Base-by-base conservation (phyloP, 2,888 invertebrate genomes). In the Nemotelus nigrinus region DNA sequence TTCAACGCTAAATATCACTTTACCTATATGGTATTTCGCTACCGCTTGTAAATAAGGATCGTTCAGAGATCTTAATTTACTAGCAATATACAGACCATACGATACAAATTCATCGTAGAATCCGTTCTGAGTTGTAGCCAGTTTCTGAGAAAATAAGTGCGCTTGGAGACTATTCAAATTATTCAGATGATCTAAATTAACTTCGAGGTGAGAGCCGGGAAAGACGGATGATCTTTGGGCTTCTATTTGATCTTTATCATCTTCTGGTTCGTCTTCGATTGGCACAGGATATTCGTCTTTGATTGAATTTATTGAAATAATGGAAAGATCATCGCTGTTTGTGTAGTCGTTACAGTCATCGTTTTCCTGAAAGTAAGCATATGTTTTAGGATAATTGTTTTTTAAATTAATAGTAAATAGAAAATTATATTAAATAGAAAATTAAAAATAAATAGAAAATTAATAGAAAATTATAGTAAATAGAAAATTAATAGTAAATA, bases 41-140 rank as follows among this genome's bases (percentile, higher is more conserved):
- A 65, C 10, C 1, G 76, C 76, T 43, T 76, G 76, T 2, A 76
- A 45, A 25, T 76, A 76, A 6, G 65, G 64, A 65, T 76, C 65
- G 55, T 76, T 65, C 0, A 76, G n/a, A 6, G 64, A n/a, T 55
- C 48, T 64, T 25, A 76, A 64, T 65, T 76, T 76, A 55, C 53
- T 76, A 5, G 76, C 76, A 43, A 76, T 53, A 45, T 76, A 76
- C 10, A 65, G 8, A 4, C 76, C 76, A 65, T 55, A 76, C 5
- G 65, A 76, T 65, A 48, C 3, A 43, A 76, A 55, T 10, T 76
- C 76, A 55, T 76, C 76, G 43, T 53, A 39, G 39, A 10, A 50
- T 39, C 8, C 71, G 25, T 45, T 72, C 45, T 58, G 57, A 3
- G 47, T 6, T 48, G n/a, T 5, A 3, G 48, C 5, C 6, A 47